Evolutionary conservation across 2,113 vertebrate genomes (phyloP).

Genomic region (Mohoua ochrocephala): DNA sequence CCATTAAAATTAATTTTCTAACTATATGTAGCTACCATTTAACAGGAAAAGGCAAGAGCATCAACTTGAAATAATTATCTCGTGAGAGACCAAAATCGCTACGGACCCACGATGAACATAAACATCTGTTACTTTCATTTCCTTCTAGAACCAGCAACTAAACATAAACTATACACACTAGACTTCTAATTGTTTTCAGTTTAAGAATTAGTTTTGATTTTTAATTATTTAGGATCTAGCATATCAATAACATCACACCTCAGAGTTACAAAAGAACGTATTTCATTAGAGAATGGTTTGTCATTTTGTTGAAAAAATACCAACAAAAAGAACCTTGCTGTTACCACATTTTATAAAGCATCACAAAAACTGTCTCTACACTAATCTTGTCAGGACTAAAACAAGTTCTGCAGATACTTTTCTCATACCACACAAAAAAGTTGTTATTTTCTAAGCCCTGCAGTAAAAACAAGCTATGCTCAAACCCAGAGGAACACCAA

Average conservation of each 20-base stretch:
- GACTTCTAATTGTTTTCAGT: not conserved
- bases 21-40: not conserved
- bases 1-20: not conserved
- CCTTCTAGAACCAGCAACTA: not conserved
- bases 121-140: not conserved
- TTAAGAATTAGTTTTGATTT: not conserved
- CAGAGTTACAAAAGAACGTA: not conserved
- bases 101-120: not conserved
- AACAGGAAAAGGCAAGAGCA: not conserved
- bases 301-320: not conserved
- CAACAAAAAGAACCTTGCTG: not conserved
- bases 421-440: not conserved
- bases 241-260: not conserved
- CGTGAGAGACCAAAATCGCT: not conserved
- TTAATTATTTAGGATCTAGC: not conserved
- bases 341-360: not conserved
- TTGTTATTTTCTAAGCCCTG: not conserved
- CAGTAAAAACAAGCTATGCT: not conserved
- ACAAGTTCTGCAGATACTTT: not conserved
- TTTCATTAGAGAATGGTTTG: not conserved
- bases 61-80: not conserved
- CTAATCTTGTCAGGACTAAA: not conserved
- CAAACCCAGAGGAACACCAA: not conserved
- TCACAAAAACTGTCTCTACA: not conserved
- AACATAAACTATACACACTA: not conserved